Conservation (phyloP, 2,113 vertebrate genomes). For the Menidia beryllina region DNA sequence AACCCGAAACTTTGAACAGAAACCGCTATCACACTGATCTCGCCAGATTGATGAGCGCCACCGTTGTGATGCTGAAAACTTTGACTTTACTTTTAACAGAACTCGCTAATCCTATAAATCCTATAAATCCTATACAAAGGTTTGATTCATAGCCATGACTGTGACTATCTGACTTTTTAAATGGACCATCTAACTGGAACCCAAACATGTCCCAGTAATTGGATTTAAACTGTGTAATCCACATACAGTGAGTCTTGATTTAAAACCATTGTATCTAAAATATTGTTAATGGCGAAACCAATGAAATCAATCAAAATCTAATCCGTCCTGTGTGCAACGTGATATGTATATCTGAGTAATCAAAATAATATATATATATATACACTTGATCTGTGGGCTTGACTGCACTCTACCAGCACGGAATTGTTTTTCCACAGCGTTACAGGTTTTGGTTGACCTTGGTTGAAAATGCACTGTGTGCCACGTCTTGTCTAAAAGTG, state of each 20-base stretch:
- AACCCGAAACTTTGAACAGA: not conserved
- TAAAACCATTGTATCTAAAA: not conserved
- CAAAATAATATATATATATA: constrained; percentile 40
- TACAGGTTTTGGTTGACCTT: constrained; percentile 52
- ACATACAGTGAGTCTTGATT: not conserved
- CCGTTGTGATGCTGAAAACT: not conserved
- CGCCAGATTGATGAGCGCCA: not conserved
- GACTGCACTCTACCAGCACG: constrained; percentile 9
- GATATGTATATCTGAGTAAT: constrained; percentile 19
- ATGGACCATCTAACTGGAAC: not conserved
- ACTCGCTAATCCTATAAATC: not conserved
- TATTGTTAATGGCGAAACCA: constrained; percentile 9
- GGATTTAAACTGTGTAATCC: not conserved
- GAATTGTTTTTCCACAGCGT: constrained; percentile 56
- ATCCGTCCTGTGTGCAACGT: constrained; percentile 23
- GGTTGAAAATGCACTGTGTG: constrained; percentile 51
- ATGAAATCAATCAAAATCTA: constrained; percentile 40
- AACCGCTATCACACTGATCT: not conserved
- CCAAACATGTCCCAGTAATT: not conserved
- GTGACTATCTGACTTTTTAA: not conserved
- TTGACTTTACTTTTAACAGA: not conserved
- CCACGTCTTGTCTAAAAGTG: constrained; percentile 31
- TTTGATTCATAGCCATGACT: too few species aligned
- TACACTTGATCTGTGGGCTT: constrained; percentile 32
- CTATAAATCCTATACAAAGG: too few species aligned